phyloP scores from a whole-genome alignment of 2,888 invertebrate genomes.

The Brachypterus glaber region DNA sequence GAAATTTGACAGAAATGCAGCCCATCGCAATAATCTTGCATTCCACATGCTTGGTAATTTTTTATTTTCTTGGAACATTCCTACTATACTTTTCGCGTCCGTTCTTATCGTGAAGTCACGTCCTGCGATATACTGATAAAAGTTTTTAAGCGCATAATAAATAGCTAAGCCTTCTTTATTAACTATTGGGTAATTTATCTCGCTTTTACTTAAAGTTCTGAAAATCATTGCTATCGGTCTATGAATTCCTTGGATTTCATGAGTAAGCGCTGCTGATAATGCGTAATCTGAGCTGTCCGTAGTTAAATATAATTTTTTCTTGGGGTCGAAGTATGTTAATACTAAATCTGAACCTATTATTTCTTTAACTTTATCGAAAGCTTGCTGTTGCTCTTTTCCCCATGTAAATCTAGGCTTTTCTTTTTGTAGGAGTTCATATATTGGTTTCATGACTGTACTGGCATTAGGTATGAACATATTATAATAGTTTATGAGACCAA shows the following conservation, averaged over 20 bases:
- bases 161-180: conserved; percentile 28
- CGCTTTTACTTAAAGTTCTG: conserved; percentile 5
- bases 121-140: conserved; percentile 9
- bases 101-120: conserved; percentile 20
- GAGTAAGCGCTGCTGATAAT: conserved; percentile 8
- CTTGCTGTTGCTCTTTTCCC: conserved; percentile 5
- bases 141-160: conserved; percentile 17
- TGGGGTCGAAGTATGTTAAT: conserved; percentile 11
- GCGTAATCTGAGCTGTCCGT: conserved; percentile 15
- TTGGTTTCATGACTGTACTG: no score
- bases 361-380: conserved; percentile 10
- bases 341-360: conserved; percentile 7
- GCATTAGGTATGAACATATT: no score
- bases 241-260: conserved; percentile 4
- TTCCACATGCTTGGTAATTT: conserved; percentile 29
- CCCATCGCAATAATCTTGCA: conserved; percentile 29
- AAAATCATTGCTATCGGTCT: conserved; percentile 7
- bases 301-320: conserved; percentile 14
- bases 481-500: conserved; percentile 7
- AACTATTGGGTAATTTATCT: conserved; percentile 7
- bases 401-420: conserved; percentile 8
- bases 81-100: conserved; percentile 30
- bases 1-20: conserved; percentile 3
- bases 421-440: no score
- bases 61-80: conserved; percentile 26